Evolutionary conservation across 2,797 vertebrate genomes (phyloP).

Genomic region (Myotis vivesi): DNA sequence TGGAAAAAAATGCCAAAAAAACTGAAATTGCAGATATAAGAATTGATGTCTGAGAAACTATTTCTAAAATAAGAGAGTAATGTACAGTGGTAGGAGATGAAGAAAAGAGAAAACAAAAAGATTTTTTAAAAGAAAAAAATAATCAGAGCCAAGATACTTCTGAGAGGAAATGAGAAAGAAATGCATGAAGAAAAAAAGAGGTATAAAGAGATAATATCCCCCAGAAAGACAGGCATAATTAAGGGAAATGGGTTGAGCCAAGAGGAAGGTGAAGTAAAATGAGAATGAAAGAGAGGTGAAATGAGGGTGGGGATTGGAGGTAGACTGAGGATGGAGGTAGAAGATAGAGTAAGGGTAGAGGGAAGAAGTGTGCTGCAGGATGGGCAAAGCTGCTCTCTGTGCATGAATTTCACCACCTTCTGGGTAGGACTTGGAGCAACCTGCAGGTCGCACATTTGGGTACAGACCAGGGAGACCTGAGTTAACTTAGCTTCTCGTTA

Average conservation of each 20-base stretch:
- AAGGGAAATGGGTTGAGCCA: neutral
- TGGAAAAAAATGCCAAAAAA: neutral
- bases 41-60: neutral
- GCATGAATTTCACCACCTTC: too few species aligned
- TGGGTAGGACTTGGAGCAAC: neutral
- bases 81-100: neutral
- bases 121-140: neutral
- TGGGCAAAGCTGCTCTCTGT: neutral
- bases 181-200: neutral
- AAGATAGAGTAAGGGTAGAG: neutral
- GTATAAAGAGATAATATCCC: accelerated
- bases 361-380: neutral
- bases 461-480: neutral
- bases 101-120: neutral
- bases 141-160: neutral
- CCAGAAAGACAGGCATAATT: neutral
- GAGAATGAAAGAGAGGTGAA: neutral
- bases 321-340: neutral
- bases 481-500: neutral
- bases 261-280: neutral
- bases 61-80: neutral
- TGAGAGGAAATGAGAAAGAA: neutral
- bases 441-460: neutral
- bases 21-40: neutral
- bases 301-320: too few species aligned